phyloP scores from a whole-genome alignment of 2,797 vertebrate species.

The Alfaro cultratus region DNA sequence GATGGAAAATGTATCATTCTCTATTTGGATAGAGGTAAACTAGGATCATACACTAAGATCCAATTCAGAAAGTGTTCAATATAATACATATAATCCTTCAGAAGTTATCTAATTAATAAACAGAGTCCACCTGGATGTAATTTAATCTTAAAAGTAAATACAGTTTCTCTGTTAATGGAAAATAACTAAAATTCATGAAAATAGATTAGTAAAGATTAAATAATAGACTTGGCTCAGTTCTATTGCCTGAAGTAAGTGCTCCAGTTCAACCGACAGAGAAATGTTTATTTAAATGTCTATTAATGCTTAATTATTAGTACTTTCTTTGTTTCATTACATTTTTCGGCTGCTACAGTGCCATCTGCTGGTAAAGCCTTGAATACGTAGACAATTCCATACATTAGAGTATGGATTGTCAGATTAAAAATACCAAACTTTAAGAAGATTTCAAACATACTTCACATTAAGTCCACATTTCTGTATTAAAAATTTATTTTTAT shows the following conservation, averaged over 20 bases:
- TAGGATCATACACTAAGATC: neutral
- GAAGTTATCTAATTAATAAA: neutral
- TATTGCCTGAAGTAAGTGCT: too few species aligned
- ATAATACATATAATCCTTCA: neutral
- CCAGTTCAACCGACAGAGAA: neutral
- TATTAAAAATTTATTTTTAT: neutral
- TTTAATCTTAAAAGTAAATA: neutral
- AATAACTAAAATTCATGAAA: neutral
- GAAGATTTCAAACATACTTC: neutral
- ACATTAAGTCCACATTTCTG: neutral
- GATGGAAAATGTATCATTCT: neutral
- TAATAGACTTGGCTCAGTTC: too few species aligned
- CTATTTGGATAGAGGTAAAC: neutral
- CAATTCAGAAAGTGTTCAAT: neutral
- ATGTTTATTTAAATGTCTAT: neutral
- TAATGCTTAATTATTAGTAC: neutral
- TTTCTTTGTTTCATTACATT: neutral
- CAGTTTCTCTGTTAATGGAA: neutral
- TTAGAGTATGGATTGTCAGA: neutral
- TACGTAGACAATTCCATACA: neutral
- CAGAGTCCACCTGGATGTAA: neutral
- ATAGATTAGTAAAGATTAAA: neutral
- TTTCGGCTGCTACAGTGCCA: neutral
- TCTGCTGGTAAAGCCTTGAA: neutral
- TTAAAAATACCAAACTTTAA: neutral